phyloP scores from a whole-genome alignment of 2,888 invertebrate genomes.

The Oxyteleia sp. region DNA sequence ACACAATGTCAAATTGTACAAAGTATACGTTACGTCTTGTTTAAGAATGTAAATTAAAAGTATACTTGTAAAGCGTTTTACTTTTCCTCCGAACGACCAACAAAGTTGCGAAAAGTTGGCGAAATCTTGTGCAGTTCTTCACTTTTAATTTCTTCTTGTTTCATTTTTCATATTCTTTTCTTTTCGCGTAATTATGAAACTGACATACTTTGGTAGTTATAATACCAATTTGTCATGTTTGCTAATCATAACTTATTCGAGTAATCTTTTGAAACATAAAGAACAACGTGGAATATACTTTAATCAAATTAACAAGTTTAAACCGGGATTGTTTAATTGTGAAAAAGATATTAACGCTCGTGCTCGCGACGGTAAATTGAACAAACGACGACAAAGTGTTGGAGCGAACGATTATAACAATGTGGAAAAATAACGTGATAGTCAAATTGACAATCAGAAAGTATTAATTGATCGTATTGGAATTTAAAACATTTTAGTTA shows the following conservation, averaged over 20 bases:
- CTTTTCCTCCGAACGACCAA: conserved; percentile 16
- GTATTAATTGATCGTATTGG: neutral
- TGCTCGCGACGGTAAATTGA: conserved; percentile 10
- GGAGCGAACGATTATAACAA: conserved; percentile 18
- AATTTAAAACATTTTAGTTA: conserved; percentile 4
- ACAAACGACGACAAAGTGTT: conserved; percentile 11
- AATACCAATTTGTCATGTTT: conserved; percentile 58
- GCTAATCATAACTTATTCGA: conserved; percentile 53
- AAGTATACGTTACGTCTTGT: conserved; percentile 12
- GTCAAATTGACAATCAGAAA: conserved; percentile 4
- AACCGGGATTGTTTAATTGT: conserved; percentile 49
- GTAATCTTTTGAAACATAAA: conserved; percentile 45
- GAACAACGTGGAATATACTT: conserved; percentile 26
- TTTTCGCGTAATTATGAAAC: conserved; percentile 40
- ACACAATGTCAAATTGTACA: conserved; percentile 28
- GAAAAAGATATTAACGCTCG: conserved; percentile 33
- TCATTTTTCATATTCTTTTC: conserved; percentile 37
- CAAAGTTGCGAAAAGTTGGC: conserved; percentile 49
- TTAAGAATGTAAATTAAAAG: conserved; percentile 56
- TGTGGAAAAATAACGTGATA: conserved; percentile 16
- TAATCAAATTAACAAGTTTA: conserved; percentile 62
- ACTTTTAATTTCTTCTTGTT: conserved; percentile 53
- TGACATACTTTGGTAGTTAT: conserved; percentile 48
- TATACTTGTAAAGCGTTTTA: conserved; percentile 38
- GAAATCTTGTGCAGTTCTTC: conserved; percentile 42